Percentiles rank a stretch among this genome's conserved stretches.
Conservation (phyloP, 2,888 invertebrate species). For the Andricus quercusramuli region DNA sequence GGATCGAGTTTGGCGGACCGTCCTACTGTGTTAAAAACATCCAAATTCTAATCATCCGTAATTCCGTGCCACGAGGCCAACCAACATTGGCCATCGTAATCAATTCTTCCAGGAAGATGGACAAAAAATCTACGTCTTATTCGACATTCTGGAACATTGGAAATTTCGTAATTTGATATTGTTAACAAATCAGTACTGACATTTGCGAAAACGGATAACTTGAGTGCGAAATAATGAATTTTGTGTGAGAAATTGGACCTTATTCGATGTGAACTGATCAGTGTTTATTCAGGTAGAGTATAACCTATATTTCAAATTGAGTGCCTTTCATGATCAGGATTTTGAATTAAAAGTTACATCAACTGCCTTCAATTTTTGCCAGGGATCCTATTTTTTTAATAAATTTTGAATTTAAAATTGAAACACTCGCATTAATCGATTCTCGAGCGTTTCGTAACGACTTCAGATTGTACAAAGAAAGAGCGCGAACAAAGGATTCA, state of each 20-base stretch:
- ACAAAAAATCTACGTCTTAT: neutral
- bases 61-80: conserved; percentile 24
- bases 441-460: conserved; percentile 33
- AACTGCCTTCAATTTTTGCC: neutral
- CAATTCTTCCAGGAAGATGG: neutral
- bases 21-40: neutral
- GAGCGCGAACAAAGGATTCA: conserved; percentile 37
- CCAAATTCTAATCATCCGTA: conserved; percentile 3
- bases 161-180: no score
- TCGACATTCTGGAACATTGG: no score
- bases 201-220: neutral
- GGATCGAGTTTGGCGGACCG: conserved; percentile 41
- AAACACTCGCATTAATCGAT: conserved; percentile 32
- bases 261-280: neutral
- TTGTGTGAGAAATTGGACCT: neutral
- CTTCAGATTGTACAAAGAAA: conserved; percentile 36
- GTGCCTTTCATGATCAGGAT: no score
- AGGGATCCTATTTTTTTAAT: neutral
- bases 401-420: conserved; percentile 20
- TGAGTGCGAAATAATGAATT: neutral
- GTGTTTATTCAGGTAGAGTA: neutral
- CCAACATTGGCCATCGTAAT: conserved; percentile 4
- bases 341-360: no score
- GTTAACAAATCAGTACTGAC: no score
- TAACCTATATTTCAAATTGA: neutral